Percentiles rank a stretch among this genome's conserved stretches.
phyloP scores from a whole-genome alignment of 2,113 vertebrate genomes.

The Hyla sarda region DNA sequence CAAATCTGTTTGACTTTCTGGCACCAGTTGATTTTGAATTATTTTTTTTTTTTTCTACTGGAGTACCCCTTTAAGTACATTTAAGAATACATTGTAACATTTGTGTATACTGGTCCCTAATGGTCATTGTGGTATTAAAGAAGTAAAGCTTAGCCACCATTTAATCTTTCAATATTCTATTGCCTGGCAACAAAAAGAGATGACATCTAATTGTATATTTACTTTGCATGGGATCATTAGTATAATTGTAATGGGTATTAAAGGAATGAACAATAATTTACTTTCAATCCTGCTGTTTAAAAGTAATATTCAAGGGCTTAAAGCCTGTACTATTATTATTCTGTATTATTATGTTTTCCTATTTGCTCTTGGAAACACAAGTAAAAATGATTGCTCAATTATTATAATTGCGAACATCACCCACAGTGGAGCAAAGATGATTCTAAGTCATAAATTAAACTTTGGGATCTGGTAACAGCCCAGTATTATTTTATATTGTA shows the following conservation, averaged over 20 bases:
- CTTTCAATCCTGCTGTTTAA: conserved; percentile 33
- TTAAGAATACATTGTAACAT: neutral
- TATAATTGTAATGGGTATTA: conserved; percentile 45
- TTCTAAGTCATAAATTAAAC: conserved; percentile 12
- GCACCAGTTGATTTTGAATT: no score
- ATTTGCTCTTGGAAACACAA: conserved; percentile 28
- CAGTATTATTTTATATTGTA: neutral
- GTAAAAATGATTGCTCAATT: conserved; percentile 50
- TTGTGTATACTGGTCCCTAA: no score
- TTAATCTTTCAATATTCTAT: no score
- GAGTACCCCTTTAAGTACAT: no score
- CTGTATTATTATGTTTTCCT: conserved; percentile 39
- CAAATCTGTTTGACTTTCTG: no score
- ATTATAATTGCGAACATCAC: conserved; percentile 48
- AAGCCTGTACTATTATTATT: conserved; percentile 22
- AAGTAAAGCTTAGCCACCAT: no score
- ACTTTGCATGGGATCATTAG: conserved; percentile 37
- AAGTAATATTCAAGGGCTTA: conserved; percentile 47
- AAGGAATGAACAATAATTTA: conserved; percentile 45
- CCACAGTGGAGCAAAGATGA: conserved; percentile 10
- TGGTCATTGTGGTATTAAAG: no score
- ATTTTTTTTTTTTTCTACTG: no score
- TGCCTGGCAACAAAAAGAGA: conserved; percentile 29
- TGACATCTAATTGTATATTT: conserved; percentile 52
- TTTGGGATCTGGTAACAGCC: neutral